Base-by-base conservation (phyloP, 2,888 invertebrate genomes). In the Pandemis heparana region DNA sequence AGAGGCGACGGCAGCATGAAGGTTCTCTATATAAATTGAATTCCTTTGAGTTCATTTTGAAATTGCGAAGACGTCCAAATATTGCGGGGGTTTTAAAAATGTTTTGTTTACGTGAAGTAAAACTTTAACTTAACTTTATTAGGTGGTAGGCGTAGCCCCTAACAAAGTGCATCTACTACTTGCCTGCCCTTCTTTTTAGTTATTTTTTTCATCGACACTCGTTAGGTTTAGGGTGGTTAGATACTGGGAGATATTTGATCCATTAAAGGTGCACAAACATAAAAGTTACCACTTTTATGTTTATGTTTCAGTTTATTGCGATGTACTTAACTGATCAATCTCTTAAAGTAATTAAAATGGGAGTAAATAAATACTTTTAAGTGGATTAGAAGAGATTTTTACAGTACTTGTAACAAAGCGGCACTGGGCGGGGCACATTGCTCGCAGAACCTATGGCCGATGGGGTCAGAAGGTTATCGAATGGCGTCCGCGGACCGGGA, bases 21-120 rank as follows among this genome's bases (percentile, higher is more conserved):
- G 43, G 53, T 63, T 63, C 63, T 43, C n/a, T 63, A 63, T 63
- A 63, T 51, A 71, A 66, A 71, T 71, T 71, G 61, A 66, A 71
- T 66, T 71, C 18, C 43, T 66, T 32, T 66, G 53, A 39, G 56
- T 41, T 64, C 16, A 10, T 10, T 16, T 6, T 51, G 51, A 51
- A 51, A 51, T 51, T 51, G 51, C n/a, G 43, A 32, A 38, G 32
- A 60, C 1, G 38, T 53, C 41, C 48, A 38, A 16, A 53, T 53
- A 51, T 18, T 51, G 39, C 65, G n/a, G 65, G 32, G 60, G 14
- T 48, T n/a, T 0, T n/a, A n/a, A 48, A 53, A 7, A 43, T 5
- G 14, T 63, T n/a, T 63, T 16, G 12, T 63, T 63, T 63, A 63
- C 43, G 4, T 5, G 12, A 0, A 8, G 16, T 16, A 51, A 51